A percentile compares a stretch with the other conserved stretches of the same genome.
Conservation (phyloP, 2,888 invertebrate genomes). For the Drosophila subquinaria region DNA sequence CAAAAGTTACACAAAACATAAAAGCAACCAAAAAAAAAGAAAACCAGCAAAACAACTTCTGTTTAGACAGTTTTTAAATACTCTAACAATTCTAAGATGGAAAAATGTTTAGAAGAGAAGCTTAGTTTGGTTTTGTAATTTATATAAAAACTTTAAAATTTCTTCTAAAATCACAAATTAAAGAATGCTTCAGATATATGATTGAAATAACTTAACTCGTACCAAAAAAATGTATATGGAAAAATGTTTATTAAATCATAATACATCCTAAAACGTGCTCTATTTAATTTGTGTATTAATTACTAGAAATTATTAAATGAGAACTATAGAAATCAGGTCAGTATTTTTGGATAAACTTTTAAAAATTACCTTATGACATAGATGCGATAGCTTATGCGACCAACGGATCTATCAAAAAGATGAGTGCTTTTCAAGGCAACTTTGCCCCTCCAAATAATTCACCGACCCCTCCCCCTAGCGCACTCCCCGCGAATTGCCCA, state of each 20-base stretch:
- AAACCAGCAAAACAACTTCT: neutral
- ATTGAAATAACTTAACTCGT: too few species aligned
- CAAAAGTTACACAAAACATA: conserved; percentile 77
- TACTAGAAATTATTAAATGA: too few species aligned
- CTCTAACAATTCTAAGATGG: neutral
- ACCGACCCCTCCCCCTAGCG: conserved; percentile 13
- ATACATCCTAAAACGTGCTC: too few species aligned
- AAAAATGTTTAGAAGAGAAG: neutral
- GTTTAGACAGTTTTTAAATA: conserved; percentile 5
- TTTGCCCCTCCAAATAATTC: conserved; percentile 21
- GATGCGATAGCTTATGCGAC: conserved; percentile 1
- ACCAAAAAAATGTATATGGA: too few species aligned
- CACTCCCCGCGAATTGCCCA: conserved; percentile 11
- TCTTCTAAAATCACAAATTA: too few species aligned
- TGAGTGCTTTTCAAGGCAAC: conserved; percentile 51
- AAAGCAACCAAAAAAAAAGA: conserved; percentile 23
- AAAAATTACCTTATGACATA: neutral
- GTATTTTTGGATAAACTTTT: neutral
- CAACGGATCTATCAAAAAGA: conserved; percentile 38
- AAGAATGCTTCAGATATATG: too few species aligned
- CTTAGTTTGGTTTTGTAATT: neutral
- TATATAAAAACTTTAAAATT: neutral
- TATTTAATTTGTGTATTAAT: too few species aligned
- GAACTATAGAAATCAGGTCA: too few species aligned
- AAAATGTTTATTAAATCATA: too few species aligned